Evolutionary conservation across 2,888 invertebrate genomes (phyloP).

Genomic region (Trichogramma evanescens): DNA sequence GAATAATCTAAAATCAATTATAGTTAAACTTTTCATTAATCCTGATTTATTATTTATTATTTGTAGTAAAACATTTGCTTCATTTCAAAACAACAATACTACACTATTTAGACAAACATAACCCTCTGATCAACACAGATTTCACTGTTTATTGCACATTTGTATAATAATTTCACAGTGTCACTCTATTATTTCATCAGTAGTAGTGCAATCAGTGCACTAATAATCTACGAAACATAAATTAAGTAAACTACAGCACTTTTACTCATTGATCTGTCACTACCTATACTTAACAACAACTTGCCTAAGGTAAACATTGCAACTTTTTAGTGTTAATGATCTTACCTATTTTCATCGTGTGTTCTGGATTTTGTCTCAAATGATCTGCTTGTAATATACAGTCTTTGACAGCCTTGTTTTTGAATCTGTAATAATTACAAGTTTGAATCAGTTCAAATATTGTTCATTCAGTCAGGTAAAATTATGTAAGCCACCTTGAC

Average conservation of each 20-base stretch:
- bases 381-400: slow-evolving; percentile 32
- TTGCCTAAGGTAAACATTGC: too few species aligned
- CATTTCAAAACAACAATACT: not conserved
- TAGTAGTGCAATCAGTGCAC: too few species aligned
- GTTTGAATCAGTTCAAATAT: slow-evolving; percentile 17
- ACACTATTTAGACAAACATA: slow-evolving; percentile 11
- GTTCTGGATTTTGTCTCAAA: slow-evolving; percentile 33
- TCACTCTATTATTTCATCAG: too few species aligned
- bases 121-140: not conserved
- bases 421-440: slow-evolving; percentile 33
- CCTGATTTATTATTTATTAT: not conserved
- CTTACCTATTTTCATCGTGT: slow-evolving; percentile 26
- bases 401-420: slow-evolving; percentile 35
- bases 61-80: not conserved
- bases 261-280: too few species aligned
- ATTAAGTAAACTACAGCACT: too few species aligned
- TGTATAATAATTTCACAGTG: too few species aligned
- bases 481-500: slow-evolving; percentile 44
- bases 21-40: not conserved
- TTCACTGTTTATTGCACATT: too few species aligned
- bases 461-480: slow-evolving; percentile 21
- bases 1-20: slow-evolving; percentile 31
- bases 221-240: too few species aligned
- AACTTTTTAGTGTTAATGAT: not conserved
- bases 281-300: too few species aligned